Evolutionary conservation across 2,113 vertebrate species (phyloP).

Genomic region (Dascyllus trimaculatus): DNA sequence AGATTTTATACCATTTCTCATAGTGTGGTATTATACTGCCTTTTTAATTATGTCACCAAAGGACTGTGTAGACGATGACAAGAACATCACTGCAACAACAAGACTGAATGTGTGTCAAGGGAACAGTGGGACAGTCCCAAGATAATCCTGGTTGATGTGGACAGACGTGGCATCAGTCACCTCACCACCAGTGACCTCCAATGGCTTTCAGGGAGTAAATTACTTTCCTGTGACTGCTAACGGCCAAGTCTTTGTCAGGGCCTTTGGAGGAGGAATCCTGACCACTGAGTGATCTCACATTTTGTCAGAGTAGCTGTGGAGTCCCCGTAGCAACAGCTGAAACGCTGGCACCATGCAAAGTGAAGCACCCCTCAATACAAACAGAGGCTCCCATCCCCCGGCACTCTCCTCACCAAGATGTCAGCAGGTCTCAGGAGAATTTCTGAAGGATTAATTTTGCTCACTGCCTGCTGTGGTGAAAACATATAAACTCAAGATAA

Average conservation of each 20-base stretch:
- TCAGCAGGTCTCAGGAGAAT: slow-evolving; percentile 40
- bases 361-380: slow-evolving; percentile 45
- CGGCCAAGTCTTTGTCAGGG: slow-evolving; percentile 47
- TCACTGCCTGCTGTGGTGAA: not conserved
- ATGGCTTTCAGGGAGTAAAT: slow-evolving; percentile 44
- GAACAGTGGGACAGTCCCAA: slow-evolving; percentile 27
- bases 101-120: slow-evolving; percentile 39
- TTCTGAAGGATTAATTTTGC: slow-evolving; percentile 8
- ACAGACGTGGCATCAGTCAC: slow-evolving; percentile 42
- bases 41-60: not conserved
- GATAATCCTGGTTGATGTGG: slow-evolving; percentile 25
- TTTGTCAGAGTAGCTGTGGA: slow-evolving; percentile 70
- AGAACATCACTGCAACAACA: slow-evolving; percentile 1
- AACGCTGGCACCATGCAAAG: slow-evolving; percentile 53
- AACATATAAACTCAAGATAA: not conserved
- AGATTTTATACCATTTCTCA: no score
- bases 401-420: slow-evolving; percentile 25
- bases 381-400: slow-evolving; percentile 48
- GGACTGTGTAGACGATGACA: not conserved
- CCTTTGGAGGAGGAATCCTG: slow-evolving; percentile 50
- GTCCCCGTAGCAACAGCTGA: slow-evolving; percentile 81
- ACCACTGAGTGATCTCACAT: slow-evolving; percentile 58
- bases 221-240: slow-evolving; percentile 33
- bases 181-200: slow-evolving; percentile 46
- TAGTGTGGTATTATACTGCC: no score